Conservation (phyloP, 2,797 vertebrate genomes). For the Bufotes viridis region DNA sequence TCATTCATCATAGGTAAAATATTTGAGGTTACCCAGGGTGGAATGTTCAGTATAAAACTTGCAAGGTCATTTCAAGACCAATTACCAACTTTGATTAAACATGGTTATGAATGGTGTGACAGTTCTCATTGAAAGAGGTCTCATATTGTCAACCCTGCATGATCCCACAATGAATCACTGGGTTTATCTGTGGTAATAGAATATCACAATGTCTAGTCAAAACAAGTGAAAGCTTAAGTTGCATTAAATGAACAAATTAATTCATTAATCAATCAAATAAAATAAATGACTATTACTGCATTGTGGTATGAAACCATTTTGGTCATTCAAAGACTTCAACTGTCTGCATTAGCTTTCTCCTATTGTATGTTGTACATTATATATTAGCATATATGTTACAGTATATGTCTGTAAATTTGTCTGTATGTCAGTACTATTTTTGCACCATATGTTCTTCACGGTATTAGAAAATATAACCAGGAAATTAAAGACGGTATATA, state of each 20-base stretch:
- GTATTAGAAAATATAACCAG: not conserved
- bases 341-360: not conserved
- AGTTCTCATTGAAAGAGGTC: conserved; percentile 21
- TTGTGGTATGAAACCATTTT: not conserved
- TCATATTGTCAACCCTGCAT: conserved; percentile 13
- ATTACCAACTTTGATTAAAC: conserved; percentile 38
- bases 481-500: too few relatives aligned
- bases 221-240: conserved; percentile 2
- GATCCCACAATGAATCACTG: conserved; percentile 20
- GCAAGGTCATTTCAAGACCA: conserved; percentile 30
- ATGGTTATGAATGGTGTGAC: conserved; percentile 24
- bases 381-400: not conserved
- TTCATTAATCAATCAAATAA: conserved; percentile 16
- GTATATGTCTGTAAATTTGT: not conserved
- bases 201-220: not conserved
- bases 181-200: conserved; percentile 3
- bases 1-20: not conserved
- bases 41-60: conserved; percentile 19
- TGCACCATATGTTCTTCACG: not conserved
- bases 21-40: not conserved
- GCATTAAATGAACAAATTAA: conserved; percentile 13
- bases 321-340: not conserved
- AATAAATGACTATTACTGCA: not conserved
- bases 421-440: not conserved
- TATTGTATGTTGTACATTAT: not conserved